phyloP scores from a whole-genome alignment of 2,113 vertebrate species.

The Festucalex cinctus region DNA sequence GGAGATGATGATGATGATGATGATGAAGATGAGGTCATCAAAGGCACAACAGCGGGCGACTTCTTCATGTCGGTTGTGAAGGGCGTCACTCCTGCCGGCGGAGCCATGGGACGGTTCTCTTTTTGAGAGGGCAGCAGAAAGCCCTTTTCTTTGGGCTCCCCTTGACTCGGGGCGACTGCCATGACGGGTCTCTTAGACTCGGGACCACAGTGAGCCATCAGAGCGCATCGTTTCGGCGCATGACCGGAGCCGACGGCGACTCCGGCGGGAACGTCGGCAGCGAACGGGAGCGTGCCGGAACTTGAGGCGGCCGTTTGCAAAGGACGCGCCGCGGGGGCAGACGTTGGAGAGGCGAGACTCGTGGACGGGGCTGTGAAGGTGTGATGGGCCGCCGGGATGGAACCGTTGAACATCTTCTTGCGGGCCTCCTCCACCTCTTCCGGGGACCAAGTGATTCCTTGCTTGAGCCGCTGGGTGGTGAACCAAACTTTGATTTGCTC shows the following conservation, averaged over 20 bases:
- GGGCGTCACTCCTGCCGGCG: conserved; percentile 51
- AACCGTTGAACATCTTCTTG: conserved; percentile 98
- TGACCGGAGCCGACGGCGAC: conserved; percentile 3
- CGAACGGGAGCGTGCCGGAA: conserved; percentile 8
- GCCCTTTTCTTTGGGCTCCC: conserved; percentile 59
- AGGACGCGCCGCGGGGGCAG: conserved; percentile 54
- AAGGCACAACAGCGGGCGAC: conserved; percentile 55
- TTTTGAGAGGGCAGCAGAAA: conserved; percentile 64
- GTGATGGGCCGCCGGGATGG: conserved; percentile 83
- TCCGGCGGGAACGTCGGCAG: conserved; percentile 6
- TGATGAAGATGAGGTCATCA: conserved; percentile 34
- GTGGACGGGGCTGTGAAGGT: conserved; percentile 80
- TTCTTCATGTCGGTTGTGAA: conserved; percentile 56
- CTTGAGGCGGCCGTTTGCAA: conserved; percentile 15
- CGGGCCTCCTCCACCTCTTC: conserved; percentile 98
- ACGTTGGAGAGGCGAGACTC: conserved; percentile 63
- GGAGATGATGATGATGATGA: conserved; percentile 14
- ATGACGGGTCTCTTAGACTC: conserved; percentile 66
- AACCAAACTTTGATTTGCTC: conserved; percentile 98
- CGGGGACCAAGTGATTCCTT: conserved; percentile 97
- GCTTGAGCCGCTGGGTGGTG: conserved; percentile 91
- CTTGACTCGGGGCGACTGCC: conserved; percentile 59
- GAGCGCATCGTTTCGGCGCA: conserved; percentile 54
- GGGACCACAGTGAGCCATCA: conserved; percentile 43
- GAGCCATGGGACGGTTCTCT: conserved; percentile 57